Base-by-base conservation (phyloP, 2,888 invertebrate species). In the Cryptocheilus praepositus region DNA sequence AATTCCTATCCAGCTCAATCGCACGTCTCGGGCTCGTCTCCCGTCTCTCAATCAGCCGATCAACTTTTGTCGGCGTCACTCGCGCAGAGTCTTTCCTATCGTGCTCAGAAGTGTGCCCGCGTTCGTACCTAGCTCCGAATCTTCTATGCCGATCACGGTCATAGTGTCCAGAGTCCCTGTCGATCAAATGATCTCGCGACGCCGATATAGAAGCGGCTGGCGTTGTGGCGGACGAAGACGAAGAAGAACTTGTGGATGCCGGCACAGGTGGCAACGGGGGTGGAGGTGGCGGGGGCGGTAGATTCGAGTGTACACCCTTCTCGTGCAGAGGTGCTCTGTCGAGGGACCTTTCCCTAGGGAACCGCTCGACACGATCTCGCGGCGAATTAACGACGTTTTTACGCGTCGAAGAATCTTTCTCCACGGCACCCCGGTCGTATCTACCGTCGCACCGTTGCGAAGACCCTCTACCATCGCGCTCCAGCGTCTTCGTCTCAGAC, bases 321-420 rank as follows among this genome's bases (percentile, higher is more conserved):
- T 79, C 79, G 3, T 74, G 53, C 28, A 79, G 58, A 2, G 79
- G 44, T 13, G 90, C 83, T 70, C 91, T 90, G 56, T 90, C 90
- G 73, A 91, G 89, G 73, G 91, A 89, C 77, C 92, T 89, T 66
- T 92, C 92, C 61, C 92, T 90, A 71, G 91, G 91, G 55, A 91
- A 91, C 58, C 87, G 80, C 11, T 88, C 88, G 13, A 81, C 62
- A 61, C 91, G 88, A 70, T 91, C 91, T 71, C 91, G 88, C 0
- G 79, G 79, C 3, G 79, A 79, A 77, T 92, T 91, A 18, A 89
- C 84, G 0, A 67, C 62, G 1, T 65, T 11, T 55, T 86, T 87
- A 53, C 83, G 76, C 8, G 70, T 46, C 8, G 81, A 22, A 0
- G 80, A 61, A 8, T 86, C 85, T 52, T 86, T 86, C 5, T 86